Evolutionary conservation across 2,113 vertebrate genomes (phyloP).

Genomic region (Tiliqua scincoides): DNA sequence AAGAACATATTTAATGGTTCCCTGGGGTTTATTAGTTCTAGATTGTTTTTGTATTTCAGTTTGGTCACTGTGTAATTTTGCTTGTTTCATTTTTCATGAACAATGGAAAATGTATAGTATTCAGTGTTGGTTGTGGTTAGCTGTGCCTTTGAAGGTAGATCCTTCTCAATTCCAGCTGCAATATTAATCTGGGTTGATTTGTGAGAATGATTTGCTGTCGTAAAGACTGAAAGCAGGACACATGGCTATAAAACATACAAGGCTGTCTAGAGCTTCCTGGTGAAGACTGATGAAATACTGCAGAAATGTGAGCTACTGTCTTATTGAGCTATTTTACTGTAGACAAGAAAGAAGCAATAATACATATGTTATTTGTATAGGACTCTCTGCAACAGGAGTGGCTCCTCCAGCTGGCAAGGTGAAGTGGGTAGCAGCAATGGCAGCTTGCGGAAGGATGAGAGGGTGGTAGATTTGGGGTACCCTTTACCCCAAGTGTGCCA

Average conservation of each 20-base stretch:
- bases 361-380: not conserved
- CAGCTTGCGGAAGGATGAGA: too few relatives aligned
- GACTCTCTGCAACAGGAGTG: not conserved
- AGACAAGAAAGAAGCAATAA: not conserved
- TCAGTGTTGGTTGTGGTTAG: not conserved
- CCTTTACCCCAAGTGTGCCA: too few relatives aligned
- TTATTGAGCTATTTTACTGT: not conserved
- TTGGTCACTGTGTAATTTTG: conserved; percentile 17
- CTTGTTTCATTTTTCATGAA: not conserved
- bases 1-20: not conserved
- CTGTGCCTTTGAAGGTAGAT: not conserved
- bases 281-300: not conserved
- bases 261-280: not conserved
- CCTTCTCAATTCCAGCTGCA: not conserved
- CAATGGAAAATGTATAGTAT: not conserved
- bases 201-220: not conserved
- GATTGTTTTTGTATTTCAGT: not conserved
- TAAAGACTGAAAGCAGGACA: not conserved
- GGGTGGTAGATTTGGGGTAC: too few relatives aligned
- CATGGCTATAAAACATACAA: not conserved
- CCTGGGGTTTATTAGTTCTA: not conserved
- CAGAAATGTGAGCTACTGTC: not conserved
- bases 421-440: too few relatives aligned
- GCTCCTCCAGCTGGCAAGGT: too few relatives aligned
- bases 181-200: not conserved